Evolutionary conservation across 2,113 vertebrate species (phyloP).

Genomic region (Pelvicachromis taeniatus): DNA sequence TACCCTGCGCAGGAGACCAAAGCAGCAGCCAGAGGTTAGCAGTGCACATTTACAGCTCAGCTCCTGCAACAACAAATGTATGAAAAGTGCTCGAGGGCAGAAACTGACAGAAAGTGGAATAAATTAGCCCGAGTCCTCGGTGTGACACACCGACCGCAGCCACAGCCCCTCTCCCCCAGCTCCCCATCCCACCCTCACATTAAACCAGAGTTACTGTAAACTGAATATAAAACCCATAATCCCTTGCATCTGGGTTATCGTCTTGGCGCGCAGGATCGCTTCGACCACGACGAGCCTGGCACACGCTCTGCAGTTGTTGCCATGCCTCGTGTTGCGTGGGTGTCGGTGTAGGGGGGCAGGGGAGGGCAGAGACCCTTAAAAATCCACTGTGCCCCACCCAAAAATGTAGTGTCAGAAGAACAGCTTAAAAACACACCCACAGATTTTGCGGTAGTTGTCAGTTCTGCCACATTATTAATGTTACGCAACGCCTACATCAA

Average conservation of each 20-base stretch:
- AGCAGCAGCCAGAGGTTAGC: not conserved
- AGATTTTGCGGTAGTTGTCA: not conserved
- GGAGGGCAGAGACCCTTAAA: conserved; percentile 21
- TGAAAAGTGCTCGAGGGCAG: conserved; percentile 20
- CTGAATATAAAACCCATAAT: conserved; percentile 61
- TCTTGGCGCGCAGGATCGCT: conserved; percentile 1
- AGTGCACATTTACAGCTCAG: conserved; percentile 1
- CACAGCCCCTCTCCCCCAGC: not conserved
- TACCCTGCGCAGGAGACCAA: not conserved
- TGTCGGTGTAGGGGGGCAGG: not conserved
- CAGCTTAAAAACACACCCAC: not conserved
- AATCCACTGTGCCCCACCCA: conserved; percentile 49
- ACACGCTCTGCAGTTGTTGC: conserved; percentile 11
- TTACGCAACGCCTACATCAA: not conserved
- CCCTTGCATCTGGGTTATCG: conserved; percentile 62
- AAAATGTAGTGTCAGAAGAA: conserved; percentile 6
- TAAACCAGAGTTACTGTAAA: conserved; percentile 64
- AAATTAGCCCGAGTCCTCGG: conserved; percentile 20
- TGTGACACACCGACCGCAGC: conserved; percentile 54
- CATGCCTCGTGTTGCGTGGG: conserved; percentile 18
- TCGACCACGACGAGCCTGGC: conserved; percentile 44
- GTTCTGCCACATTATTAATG: not conserved
- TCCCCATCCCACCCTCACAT: conserved; percentile 14
- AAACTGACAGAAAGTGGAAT: conserved; percentile 34
- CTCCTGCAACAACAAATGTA: conserved; percentile 40